These are phyloP conservation scores for Anabacerthia variegaticeps DNA, from an alignment of 2,797 vertebrate genomes.

Conservation along the genomic window DNA sequence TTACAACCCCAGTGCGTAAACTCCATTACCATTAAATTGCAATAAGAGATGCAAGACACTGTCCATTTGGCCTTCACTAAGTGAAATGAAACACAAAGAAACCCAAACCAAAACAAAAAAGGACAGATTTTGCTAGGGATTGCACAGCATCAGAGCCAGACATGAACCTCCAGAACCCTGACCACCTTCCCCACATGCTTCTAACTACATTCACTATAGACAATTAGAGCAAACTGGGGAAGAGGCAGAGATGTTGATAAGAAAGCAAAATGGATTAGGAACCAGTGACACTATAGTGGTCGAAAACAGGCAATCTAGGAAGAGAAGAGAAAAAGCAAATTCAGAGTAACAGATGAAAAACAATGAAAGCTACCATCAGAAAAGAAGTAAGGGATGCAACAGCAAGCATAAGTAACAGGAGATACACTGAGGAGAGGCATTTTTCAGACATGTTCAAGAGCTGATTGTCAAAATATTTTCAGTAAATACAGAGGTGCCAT, in stretches of 20 bases:
- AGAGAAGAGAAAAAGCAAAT: neutral
- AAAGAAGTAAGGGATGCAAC: neutral
- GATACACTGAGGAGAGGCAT: neutral
- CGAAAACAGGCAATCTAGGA: neutral
- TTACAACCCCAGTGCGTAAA: neutral
- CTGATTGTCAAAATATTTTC: neutral
- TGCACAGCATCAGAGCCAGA: neutral
- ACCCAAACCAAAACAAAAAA: accelerated
- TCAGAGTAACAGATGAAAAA: neutral
- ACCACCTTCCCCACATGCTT: neutral
- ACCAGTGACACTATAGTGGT: neutral
- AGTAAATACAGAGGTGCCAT: neutral
- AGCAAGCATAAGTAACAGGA: neutral
- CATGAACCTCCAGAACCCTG: neutral
- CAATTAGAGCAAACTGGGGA: neutral
- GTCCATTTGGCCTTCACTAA: neutral
- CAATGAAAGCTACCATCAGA: neutral
- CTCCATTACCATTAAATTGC: neutral
- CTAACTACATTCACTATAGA: neutral
- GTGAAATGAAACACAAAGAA: neutral
- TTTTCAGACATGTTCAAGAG: neutral
- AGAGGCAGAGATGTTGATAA: neutral
- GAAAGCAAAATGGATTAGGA: neutral
- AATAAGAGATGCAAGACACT: neutral
- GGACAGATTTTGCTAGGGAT: neutral